Percentiles rank a stretch among this genome's conserved stretches.
Conservation (phyloP, 2,113 vertebrate genomes). For the Alligator sinensis region DNA sequence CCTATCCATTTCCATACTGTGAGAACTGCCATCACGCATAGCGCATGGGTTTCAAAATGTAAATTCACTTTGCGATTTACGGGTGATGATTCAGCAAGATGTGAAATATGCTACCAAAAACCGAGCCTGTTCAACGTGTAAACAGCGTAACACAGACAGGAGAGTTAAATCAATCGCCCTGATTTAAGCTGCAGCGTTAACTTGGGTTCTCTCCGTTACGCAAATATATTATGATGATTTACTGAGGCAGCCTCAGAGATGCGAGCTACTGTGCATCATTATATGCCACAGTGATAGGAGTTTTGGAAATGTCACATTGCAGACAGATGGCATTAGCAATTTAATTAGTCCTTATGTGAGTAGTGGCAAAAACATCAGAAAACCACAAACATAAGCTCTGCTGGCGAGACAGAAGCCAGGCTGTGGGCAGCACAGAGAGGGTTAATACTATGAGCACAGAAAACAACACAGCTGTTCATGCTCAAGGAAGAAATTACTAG, state of each 20-base stretch:
- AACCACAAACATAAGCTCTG: neutral
- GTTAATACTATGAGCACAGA: neutral
- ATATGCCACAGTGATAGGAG: neutral
- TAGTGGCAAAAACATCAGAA: neutral
- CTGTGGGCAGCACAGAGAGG: neutral
- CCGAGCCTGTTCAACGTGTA: neutral
- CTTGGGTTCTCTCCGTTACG: neutral
- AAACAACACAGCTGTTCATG: fast-evolving
- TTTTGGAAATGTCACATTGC: neutral
- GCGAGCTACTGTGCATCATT: neutral
- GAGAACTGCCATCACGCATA: neutral
- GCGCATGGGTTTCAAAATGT: neutral
- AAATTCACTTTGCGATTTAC: neutral
- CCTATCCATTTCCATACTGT: neutral
- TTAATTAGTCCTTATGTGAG: neutral
- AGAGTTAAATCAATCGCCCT: constrained; percentile 7
- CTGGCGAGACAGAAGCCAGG: neutral
- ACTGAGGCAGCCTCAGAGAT: neutral
- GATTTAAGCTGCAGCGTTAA: neutral
- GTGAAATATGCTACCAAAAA: fast-evolving
- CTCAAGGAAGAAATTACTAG: neutral
- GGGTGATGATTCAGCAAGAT: neutral
- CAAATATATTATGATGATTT: constrained; percentile 44
- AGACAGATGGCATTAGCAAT: constrained; percentile 26
- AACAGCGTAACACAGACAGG: neutral